Percentiles rank a stretch among this genome's conserved stretches.
phyloP scores from a whole-genome alignment of 2,113 vertebrate genomes.

The Coryphaenoides rupestris region DNA sequence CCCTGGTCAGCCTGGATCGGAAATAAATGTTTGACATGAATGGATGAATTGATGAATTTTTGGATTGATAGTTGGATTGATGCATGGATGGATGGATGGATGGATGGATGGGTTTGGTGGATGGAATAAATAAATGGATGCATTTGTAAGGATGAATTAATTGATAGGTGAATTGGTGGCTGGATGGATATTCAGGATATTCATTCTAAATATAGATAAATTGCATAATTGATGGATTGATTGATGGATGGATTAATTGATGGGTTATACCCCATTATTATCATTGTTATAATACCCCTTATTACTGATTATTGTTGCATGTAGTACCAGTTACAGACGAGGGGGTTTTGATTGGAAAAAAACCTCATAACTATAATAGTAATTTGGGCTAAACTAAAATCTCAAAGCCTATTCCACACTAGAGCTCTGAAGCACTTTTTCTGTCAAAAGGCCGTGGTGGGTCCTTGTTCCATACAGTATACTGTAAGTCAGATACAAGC shows the following conservation, averaged over 20 bases:
- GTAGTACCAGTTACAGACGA: constrained; percentile 4
- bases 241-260: no score
- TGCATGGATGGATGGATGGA: constrained; percentile 12
- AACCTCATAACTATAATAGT: constrained; percentile 49
- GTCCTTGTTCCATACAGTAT: constrained; percentile 62
- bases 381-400: constrained; percentile 56
- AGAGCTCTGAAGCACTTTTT: constrained; percentile 55
- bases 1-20: no score
- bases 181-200: no score
- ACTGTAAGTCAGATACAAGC: constrained; percentile 51
- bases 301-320: constrained; percentile 25
- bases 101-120: no score
- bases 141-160: no score
- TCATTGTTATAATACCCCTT: constrained; percentile 4
- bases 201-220: no score
- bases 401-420: constrained; percentile 53
- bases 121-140: no score
- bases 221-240: no score
- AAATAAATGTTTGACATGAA: no score
- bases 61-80: constrained; percentile 17
- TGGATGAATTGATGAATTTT: no score
- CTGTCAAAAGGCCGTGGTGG: constrained; percentile 39
- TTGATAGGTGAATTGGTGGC: no score
- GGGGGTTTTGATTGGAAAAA: constrained; percentile 36
- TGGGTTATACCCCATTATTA: no score